A percentile compares a stretch with the other conserved stretches of the same genome.
These are phyloP conservation scores for Limnephilus marmoratus DNA, from an alignment of 2,888 invertebrate species.

Conservation along the genomic window DNA sequence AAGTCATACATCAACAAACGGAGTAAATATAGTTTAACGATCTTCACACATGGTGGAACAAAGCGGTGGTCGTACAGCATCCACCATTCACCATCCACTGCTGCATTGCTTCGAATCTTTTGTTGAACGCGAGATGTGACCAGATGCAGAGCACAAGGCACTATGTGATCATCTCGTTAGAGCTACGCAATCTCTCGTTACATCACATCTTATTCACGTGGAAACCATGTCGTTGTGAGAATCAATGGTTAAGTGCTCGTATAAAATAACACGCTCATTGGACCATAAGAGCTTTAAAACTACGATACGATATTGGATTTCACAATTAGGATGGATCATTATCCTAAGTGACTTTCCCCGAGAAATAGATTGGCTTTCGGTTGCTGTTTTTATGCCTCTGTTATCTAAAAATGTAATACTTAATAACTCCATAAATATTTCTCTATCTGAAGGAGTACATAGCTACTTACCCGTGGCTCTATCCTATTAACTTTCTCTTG, in stretches of 20 bases:
- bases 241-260: neutral
- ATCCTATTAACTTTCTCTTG: too few relatives aligned
- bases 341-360: neutral
- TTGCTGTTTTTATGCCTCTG: too few relatives aligned
- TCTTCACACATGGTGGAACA: constrained; percentile 48
- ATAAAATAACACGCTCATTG: neutral
- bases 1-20: constrained; percentile 65
- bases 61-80: constrained; percentile 23
- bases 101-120: constrained; percentile 20
- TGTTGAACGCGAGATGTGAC: constrained; percentile 1
- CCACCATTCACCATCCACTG: neutral
- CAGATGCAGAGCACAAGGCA: neutral
- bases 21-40: constrained; percentile 65
- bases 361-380: too few relatives aligned
- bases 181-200: neutral
- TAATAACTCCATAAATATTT: too few relatives aligned
- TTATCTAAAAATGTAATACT: too few relatives aligned
- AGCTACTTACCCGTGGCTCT: too few relatives aligned
- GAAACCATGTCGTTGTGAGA: neutral
- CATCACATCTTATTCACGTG: constrained; percentile 16
- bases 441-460: too few relatives aligned
- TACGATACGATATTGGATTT: neutral
- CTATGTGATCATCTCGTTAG: neutral
- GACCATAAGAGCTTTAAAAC: neutral
- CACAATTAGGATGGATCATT: neutral